Evolutionary conservation across 1,140 invertebrate species (phyloP), one percentile per base, ranked within the genome.

Genomic region (Branchinecta lynchi): DNA sequence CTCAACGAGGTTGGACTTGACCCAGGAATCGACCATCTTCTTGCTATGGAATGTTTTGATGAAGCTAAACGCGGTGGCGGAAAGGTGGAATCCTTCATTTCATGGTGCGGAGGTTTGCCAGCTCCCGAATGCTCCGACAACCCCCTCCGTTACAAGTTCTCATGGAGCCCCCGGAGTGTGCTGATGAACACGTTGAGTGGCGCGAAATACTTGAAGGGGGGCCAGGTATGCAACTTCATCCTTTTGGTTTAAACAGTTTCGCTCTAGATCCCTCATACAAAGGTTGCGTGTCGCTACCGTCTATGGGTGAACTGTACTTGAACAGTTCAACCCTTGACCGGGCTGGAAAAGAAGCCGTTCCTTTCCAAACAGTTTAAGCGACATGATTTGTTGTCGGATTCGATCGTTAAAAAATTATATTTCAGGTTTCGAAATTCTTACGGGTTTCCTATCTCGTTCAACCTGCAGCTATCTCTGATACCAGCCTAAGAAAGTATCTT

Each of bases 21-120:
- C 78, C 97, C 97, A 0, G 96, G 96, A 5, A 90, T 99, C 72
- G 97, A 99, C 79, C 97, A 99, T 79, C 82, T 99, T 66, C 78
- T 99, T 66, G 97, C 97, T 0, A 85, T 98, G 79, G 93, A 99
- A 78, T 96, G 92, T 77, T 96, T 99, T 72, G 93, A 98, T 77
- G 87, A 96, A 74, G 85, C 86, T 78, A 89, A 84, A 78, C 84
- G 81, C 79, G 87, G 81, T 78, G 95, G 80, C 79, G 85, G 89
- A 21, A 86, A 90, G 76, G 84, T 97, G 0, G 92, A 91, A 67
- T 96, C 93, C 2, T 99, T 98, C 78, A 85, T 96, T 0, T 97
- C 93, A 0, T 99, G 92, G 79, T 99, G 96, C 77, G 97, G 97
- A 70, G 97, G 88, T 76, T 77, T 86, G 46, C 85, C 85, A 46